Percentiles rank a stretch among this genome's conserved stretches.
These are phyloP conservation scores for Hippocampus barbouri DNA, from an alignment of 2,113 vertebrate genomes.

Conservation along the genomic window DNA sequence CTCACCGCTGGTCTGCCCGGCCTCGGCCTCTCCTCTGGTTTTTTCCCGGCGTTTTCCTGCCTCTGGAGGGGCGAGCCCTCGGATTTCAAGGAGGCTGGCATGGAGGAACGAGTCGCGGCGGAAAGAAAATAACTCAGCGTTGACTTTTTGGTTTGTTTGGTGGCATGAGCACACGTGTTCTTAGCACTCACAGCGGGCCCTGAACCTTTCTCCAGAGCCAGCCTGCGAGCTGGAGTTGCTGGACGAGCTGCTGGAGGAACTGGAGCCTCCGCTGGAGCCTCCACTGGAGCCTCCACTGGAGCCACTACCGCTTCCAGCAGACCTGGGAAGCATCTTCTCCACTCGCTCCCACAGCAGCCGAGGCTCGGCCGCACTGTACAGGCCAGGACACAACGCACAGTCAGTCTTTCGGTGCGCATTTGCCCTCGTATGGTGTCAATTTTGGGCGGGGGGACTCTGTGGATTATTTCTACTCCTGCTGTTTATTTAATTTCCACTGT, in stretches of 20 bases:
- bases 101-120: constrained; percentile 28
- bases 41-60: constrained; percentile 84
- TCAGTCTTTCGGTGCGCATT: neutral
- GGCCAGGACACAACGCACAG: neutral
- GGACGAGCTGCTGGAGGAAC: constrained; percentile 88
- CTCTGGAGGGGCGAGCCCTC: constrained; percentile 89
- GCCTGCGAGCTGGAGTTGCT: constrained; percentile 91
- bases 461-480: neutral
- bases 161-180: neutral
- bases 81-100: constrained; percentile 89
- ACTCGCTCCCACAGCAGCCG: constrained; percentile 93
- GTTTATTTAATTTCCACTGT: neutral
- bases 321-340: constrained; percentile 87
- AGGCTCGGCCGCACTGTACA: constrained; percentile 75
- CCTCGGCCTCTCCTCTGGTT: constrained; percentile 87
- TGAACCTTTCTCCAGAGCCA: constrained; percentile 88
- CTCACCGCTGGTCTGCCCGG: constrained; percentile 88
- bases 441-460: neutral
- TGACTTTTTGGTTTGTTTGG: neutral
- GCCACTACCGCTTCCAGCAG: constrained; percentile 33
- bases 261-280: constrained; percentile 66
- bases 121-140: constrained; percentile 37
- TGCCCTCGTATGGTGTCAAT: neutral
- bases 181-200: constrained; percentile 84
- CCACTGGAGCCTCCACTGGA: constrained; percentile 58